A percentile compares a stretch with the other conserved stretches of the same genome.
phyloP scores from a whole-genome alignment of 2,113 vertebrate genomes.

The Oceanites oceanicus region DNA sequence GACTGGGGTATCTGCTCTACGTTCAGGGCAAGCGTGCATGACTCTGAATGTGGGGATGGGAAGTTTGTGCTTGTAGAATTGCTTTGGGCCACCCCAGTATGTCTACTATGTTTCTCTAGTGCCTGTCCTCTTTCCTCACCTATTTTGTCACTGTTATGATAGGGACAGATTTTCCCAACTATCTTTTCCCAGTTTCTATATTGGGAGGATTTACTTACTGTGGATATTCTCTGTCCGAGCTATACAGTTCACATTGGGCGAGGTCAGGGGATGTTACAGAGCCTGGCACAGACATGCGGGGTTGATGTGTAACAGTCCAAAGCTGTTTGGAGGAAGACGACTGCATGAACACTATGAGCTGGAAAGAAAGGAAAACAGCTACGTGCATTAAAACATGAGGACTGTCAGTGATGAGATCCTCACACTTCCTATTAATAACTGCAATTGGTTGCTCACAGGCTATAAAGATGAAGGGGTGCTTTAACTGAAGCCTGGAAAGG shows the following conservation, averaged over 20 bases:
- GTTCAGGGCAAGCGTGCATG: background rate
- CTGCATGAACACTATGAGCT: background rate
- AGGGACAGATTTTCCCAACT: background rate
- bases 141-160: background rate
- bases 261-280: background rate
- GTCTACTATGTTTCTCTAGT: background rate
- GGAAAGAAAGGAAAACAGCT: background rate
- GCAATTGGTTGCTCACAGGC: background rate
- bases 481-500: background rate
- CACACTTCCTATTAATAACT: background rate
- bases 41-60: rapidly evolving
- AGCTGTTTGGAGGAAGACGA: background rate
- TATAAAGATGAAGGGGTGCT: background rate
- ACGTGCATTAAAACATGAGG: background rate
- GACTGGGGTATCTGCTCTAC: background rate
- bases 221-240: background rate
- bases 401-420: background rate
- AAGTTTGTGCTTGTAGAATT: background rate
- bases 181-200: background rate
- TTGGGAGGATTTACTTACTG: background rate
- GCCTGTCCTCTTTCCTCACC: background rate
- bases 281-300: background rate
- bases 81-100: background rate
- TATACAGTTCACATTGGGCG: background rate
- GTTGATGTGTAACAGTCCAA: background rate